Evolutionary conservation across 2,888 invertebrate genomes (phyloP).

Genomic region (Leptothorax acervorum): DNA sequence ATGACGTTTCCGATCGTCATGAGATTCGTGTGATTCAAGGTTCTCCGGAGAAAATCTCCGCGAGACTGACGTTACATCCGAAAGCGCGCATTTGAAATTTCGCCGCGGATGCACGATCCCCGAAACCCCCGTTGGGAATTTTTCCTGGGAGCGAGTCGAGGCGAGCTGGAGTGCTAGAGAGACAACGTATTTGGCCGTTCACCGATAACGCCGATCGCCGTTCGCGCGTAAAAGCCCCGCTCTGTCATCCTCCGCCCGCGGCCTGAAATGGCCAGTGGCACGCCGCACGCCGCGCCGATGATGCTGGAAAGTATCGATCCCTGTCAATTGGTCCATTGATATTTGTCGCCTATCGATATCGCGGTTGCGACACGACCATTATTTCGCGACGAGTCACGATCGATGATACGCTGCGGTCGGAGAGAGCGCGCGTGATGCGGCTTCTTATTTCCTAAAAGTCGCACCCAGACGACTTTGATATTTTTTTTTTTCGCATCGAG

Average conservation of each 20-base stretch:
- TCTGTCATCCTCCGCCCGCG: not conserved
- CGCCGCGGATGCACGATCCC: not conserved
- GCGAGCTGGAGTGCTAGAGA: not conserved
- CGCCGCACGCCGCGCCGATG: too few relatives aligned
- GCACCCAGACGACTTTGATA: not conserved
- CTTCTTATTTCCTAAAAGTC: conserved; percentile 2
- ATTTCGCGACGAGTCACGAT: not conserved
- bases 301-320: conserved; percentile 11
- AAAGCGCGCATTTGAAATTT: not conserved
- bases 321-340: not conserved
- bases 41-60: not conserved
- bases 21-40: not conserved
- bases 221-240: conserved; percentile 4
- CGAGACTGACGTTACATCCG: too few relatives aligned
- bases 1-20: not conserved
- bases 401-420: not conserved
- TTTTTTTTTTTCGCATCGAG: not conserved
- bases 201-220: conserved; percentile 19
- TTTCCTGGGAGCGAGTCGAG: not conserved
- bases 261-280: not conserved
- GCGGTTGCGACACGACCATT: not conserved
- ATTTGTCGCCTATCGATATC: not conserved
- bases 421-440: not conserved
- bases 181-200: not conserved
- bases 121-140: not conserved